A percentile compares a stretch with the other conserved stretches of the same genome.
These are phyloP conservation scores for Hydropotes inermis DNA, from an alignment of 2,113 vertebrate species.

Conservation along the genomic window DNA sequence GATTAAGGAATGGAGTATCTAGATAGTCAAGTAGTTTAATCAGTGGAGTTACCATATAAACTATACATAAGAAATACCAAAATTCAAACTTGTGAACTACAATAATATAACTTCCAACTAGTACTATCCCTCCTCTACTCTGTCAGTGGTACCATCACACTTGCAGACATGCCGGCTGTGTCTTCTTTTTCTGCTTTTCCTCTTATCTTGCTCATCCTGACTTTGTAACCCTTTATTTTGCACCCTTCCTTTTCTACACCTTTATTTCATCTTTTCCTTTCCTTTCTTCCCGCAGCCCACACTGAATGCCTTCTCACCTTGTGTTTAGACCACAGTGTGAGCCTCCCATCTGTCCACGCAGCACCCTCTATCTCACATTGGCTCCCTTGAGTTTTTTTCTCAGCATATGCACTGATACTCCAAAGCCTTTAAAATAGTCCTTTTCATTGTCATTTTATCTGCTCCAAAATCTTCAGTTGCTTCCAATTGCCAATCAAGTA, in stretches of 20 bases:
- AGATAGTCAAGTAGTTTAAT: not conserved
- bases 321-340: not conserved
- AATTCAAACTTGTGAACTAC: not conserved
- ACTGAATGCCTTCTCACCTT: not conserved
- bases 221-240: not conserved
- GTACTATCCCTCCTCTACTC: not conserved
- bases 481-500: not conserved
- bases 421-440: not conserved
- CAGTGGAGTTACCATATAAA: not conserved
- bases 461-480: not conserved
- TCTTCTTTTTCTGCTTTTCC: not conserved
- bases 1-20: not conserved
- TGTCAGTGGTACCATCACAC: not conserved
- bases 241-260: not conserved
- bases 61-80: not conserved
- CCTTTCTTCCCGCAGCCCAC: not conserved
- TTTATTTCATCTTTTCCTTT: not conserved
- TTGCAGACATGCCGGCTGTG: not conserved
- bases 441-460: not conserved
- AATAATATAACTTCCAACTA: not conserved
- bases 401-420: not conserved
- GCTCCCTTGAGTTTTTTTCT: not conserved
- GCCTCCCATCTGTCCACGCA: too few species aligned
- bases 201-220: not conserved
- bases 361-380: not conserved